Evolutionary conservation across 92 coral and sea anemone genomes (phyloP), one percentile per base, ranked within the genome.

Genomic region (Palythoa heliodiscus): DNA sequence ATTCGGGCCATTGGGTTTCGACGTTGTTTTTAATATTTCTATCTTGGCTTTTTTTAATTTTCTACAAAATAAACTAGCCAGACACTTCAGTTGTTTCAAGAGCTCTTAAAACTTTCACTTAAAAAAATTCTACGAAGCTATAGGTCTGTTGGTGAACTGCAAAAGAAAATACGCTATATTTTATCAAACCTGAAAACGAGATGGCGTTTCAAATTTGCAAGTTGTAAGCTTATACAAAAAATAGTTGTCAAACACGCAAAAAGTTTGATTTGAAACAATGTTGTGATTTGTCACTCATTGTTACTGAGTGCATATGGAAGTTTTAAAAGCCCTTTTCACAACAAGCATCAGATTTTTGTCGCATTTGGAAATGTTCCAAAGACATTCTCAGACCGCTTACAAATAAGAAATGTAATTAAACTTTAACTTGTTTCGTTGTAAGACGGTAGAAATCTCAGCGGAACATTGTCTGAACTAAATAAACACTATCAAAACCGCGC

Each of bases 351-450:
- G 25, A 25, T 69, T 69, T 37, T 69, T 69, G 73, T 69, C 73
- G 73, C 73, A 69, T 11, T 69, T 69, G 73, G 73, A 69, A 69
- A 37, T 29, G 47, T 10, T 69, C 73, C 73, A 69, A 69, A 69
- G 69, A 8, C 5, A 1, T 67, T 67, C 29, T 22, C 20, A 9
- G 3, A 24, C 38, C 35, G 7, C 37, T 22, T 25, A 69, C 43
- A 29, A 29, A 23, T 3, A 11, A 68, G 72, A 68, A 23, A 60
- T 68, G 23, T 68, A 14, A 14, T 14, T 15, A 68, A 29, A 68
- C 17, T 13, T 64, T 64, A 19, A 22, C 10, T 64, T 23, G 37
- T 7, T 22, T 9, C 4, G 70, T n/a, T 7, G 7, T 23, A 5
- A 24, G 14, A 7, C 13, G 12, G 40, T 69, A 35, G 14, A 11